Conservation (phyloP, 2,797 vertebrate species). For the Sebastes steindachneri region DNA sequence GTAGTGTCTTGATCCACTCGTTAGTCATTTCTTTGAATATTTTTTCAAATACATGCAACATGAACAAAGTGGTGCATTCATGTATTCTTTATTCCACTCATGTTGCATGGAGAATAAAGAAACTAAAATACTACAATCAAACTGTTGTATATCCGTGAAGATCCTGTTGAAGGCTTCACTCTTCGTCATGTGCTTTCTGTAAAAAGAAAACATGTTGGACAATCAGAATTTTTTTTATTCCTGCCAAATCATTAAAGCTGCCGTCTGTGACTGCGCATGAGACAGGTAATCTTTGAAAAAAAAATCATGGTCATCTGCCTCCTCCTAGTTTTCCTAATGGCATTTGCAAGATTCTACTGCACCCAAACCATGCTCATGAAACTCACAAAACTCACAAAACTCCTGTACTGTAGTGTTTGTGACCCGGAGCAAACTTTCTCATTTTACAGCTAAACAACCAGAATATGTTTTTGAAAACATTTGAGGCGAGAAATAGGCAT, state of each 20-base stretch:
- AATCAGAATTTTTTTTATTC: neutral
- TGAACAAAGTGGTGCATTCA: neutral
- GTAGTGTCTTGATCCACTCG: neutral
- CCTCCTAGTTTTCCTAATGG: too few species aligned
- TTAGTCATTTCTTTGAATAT: neutral
- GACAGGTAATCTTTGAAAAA: too few species aligned
- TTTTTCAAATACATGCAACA: neutral
- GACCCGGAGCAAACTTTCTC: too few species aligned
- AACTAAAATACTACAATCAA: slow-evolving; percentile 22
- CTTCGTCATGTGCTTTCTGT: slow-evolving; percentile 61
- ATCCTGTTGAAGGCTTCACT: slow-evolving; percentile 39
- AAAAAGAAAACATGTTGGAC: neutral
- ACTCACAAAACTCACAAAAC: too few species aligned
- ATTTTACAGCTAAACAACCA: too few species aligned
- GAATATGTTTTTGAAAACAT: too few species aligned
- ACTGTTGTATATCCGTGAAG: neutral
- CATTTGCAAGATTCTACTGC: too few species aligned
- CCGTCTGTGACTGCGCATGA: too few species aligned
- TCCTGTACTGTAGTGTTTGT: too few species aligned
- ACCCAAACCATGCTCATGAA: too few species aligned
- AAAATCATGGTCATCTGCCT: too few species aligned
- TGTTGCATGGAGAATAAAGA: slow-evolving; percentile 58
- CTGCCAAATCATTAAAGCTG: neutral
- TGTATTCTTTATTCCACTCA: slow-evolving; percentile 47
- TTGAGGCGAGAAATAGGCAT: too few species aligned